Base-by-base conservation (phyloP, 2,113 vertebrate genomes). In the Phainopepla nitens region DNA sequence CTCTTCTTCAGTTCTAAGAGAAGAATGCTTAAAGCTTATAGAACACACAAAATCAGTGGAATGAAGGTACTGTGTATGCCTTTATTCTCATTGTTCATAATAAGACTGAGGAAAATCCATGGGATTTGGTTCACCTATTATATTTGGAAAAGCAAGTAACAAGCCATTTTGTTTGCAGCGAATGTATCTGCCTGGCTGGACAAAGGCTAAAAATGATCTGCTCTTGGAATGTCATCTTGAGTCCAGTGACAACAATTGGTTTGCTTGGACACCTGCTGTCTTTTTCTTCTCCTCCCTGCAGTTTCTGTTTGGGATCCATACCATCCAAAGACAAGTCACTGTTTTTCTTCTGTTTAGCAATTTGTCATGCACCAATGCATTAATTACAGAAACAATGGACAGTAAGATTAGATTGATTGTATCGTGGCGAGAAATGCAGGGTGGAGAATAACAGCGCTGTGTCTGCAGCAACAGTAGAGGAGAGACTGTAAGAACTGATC, bases 381-480 rank as follows among this genome's bases (percentile, higher is more conserved):
- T 95, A 95, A 96, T 94, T 94, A 90, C 21, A 90, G 92, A 94
- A 95, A 96, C 76, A 96, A 96, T 78, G 90, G 82, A 93, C 93
- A 90, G 49, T 87, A 92, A 87, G 88, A 78, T 94, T 90, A 93
- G 79, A 89, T 96, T 78, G 92, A 96, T 78, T 81, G 44, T 90
- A 44, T 73, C 2, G 0, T 86, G 76, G 50, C 0, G 4, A 93
- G 71, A 83, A 94, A 81, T 64, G 27, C n/a, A 71, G 60, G 8
- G 23, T 71, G 56, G 51, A 92, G 68, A 83, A 68, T 60, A 75
- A 42, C 14, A 10, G 44, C 0, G 0, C 82, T 71, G 50, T 70
- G 28, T 81, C 88, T 92, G 82, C 56, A 92, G 51, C 39, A 94
- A 25, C 24, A 19, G 64, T 11, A 51, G 42, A 89, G 24, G 16